phyloP scores from a whole-genome alignment of 53 echinoderm and acorn worm species.

The Apostichopus leukothele region DNA sequence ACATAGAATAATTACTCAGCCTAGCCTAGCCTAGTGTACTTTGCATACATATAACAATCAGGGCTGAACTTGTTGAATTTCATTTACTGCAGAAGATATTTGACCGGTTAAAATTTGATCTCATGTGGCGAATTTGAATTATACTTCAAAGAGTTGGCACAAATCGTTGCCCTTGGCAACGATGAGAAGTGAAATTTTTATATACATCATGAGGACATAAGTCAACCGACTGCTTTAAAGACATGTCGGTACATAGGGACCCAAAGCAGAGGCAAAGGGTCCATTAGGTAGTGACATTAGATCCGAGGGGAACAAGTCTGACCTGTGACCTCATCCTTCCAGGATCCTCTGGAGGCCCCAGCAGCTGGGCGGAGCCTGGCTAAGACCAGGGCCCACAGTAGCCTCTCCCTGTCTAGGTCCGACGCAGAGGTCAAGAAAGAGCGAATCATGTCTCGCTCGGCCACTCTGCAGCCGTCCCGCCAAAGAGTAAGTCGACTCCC shows the following conservation, averaged over 20 bases:
- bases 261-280: too few species aligned
- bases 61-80: too few species aligned
- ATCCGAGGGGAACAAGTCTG: not conserved
- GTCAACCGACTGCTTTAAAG: not conserved
- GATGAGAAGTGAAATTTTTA: too few species aligned
- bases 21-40: too few species aligned
- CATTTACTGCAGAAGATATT: too few species aligned
- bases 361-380: conserved; percentile 7
- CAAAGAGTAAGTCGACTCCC: not conserved
- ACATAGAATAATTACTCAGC: too few species aligned
- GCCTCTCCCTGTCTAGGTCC: not conserved
- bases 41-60: too few species aligned
- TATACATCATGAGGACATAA: not conserved
- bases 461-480: not conserved
- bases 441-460: conserved; percentile 5
- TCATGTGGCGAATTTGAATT: too few species aligned
- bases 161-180: too few species aligned
- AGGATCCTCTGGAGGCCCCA: not conserved
- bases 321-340: not conserved
- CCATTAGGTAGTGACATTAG: too few species aligned
- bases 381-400: conserved; percentile 11
- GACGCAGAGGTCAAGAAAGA: conserved; percentile 19
- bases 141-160: too few species aligned
- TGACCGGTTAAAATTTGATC: too few species aligned
- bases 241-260: not conserved